A percentile compares a stretch with the other conserved stretches of the same genome.
Evolutionary conservation across 2,888 invertebrate species (phyloP).

Genomic region (Thelaira solivaga): DNA sequence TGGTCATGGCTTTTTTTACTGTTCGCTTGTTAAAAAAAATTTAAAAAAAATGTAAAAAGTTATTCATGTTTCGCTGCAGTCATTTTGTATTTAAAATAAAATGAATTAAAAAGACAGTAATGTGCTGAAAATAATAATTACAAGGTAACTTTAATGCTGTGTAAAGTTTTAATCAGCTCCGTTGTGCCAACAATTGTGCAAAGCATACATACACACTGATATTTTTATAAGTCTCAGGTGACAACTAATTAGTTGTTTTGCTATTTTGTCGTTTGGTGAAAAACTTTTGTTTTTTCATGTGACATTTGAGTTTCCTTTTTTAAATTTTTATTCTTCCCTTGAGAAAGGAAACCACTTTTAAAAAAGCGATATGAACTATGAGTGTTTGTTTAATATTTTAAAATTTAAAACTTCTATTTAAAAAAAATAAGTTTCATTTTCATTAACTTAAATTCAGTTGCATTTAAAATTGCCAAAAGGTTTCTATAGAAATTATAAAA

Average conservation of each 20-base stretch:
- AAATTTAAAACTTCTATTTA: no score
- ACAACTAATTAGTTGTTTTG: conserved; percentile 30
- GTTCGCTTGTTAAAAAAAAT: no score
- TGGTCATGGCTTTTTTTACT: no score
- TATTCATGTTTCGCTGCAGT: conserved; percentile 39
- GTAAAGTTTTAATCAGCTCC: background rate
- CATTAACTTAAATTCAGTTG: no score
- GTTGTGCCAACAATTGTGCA: background rate
- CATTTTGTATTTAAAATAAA: conserved; percentile 40
- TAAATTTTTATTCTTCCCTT: background rate
- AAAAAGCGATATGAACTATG: no score
- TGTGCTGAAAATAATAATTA: background rate
- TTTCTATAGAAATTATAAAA: no score
- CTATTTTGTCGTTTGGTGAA: conserved; percentile 5
- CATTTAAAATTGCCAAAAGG: no score
- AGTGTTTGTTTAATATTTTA: no score
- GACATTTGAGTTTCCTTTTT: background rate
- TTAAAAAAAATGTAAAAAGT: no score
- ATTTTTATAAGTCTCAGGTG: conserved; percentile 6
- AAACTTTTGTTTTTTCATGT: background rate
- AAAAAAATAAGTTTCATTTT: no score
- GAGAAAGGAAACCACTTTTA: background rate
- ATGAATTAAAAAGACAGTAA: conserved; percentile 7
- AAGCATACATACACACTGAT: no score
- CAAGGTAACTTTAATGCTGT: background rate